These are phyloP conservation scores for Axea sp. DNA, from an alignment of 2,888 invertebrate genomes.

Conservation along the genomic window DNA sequence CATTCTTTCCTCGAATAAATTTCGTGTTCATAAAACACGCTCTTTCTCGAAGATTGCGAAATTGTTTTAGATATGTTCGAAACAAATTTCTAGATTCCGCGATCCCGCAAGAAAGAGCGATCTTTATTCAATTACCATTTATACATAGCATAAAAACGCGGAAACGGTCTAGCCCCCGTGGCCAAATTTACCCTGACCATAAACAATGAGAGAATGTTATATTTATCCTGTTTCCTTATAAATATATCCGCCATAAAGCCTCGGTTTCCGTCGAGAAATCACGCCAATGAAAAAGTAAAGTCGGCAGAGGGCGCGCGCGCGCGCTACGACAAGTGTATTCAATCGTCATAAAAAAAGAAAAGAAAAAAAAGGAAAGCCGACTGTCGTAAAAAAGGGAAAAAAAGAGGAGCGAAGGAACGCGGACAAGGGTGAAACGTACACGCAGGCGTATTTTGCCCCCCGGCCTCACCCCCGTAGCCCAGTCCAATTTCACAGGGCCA, in stretches of 20 bases:
- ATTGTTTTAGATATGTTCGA: too few species aligned
- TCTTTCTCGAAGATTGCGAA: too few species aligned
- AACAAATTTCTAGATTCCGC: too few species aligned
- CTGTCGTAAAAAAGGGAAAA: conserved; percentile 19
- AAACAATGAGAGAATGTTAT: conserved; percentile 41
- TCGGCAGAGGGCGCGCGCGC: conserved; percentile 9
- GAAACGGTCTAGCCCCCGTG: conserved; percentile 28
- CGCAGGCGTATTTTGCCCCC: conserved; percentile 30
- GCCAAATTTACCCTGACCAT: conserved; percentile 38
- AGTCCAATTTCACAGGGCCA: conserved; percentile 63
- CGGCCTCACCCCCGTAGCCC: too few species aligned
- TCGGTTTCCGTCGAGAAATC: conserved; percentile 9
- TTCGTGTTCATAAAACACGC: too few species aligned
- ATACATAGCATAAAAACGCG: too few species aligned
- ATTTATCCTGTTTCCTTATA: conserved; percentile 31
- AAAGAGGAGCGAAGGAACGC: not conserved
- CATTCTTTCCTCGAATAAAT: too few species aligned
- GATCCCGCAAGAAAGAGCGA: conserved; percentile 4
- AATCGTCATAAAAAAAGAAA: conserved; percentile 43
- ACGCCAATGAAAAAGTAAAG: conserved; percentile 9
- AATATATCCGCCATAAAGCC: conserved; percentile 21
- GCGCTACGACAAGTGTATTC: conserved; percentile 41
- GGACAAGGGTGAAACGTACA: conserved; percentile 24
- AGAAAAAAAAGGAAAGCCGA: too few species aligned
- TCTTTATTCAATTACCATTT: conserved; percentile 55